Evolutionary conservation across 2,888 invertebrate species (phyloP).

Genomic region (Caenorhabditis angaria): DNA sequence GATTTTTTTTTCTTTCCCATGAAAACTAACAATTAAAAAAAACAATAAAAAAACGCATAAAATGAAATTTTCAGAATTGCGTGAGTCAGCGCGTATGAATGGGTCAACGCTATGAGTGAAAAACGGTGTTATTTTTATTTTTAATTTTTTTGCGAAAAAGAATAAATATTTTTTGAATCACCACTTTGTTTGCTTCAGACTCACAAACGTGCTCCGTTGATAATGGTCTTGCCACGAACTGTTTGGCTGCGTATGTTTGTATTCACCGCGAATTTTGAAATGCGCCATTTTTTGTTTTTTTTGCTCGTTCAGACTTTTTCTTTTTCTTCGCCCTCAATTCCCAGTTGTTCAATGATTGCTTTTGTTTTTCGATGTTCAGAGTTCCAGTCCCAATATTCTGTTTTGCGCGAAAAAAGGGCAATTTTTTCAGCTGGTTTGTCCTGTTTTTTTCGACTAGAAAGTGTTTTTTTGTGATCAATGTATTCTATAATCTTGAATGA

Average conservation of each 20-base stretch:
- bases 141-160: not conserved
- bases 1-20: conserved; percentile 19
- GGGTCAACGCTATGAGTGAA: conserved; percentile 49
- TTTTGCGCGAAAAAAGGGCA: too few relatives aligned
- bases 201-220: conserved; percentile 13
- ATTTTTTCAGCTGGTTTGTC: too few relatives aligned
- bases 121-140: not conserved
- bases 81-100: conserved; percentile 62
- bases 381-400: too few relatives aligned
- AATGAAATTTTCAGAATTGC: conserved; percentile 57
- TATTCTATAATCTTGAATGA: too few relatives aligned
- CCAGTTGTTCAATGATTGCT: too few relatives aligned
- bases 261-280: conserved; percentile 25
- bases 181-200: not conserved
- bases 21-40: too few relatives aligned
- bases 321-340: too few relatives aligned
- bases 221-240: conserved; percentile 24
- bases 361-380: too few relatives aligned
- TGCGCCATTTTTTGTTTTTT: conserved; percentile 14
- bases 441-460: too few relatives aligned
- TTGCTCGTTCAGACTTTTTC: not conserved
- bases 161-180: not conserved
- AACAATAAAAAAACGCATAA: not conserved
- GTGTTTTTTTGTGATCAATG: too few relatives aligned
- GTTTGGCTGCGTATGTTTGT: not conserved